Evolutionary conservation across 2,888 invertebrate genomes (phyloP).

Genomic region (Aleiodes leptofemur): DNA sequence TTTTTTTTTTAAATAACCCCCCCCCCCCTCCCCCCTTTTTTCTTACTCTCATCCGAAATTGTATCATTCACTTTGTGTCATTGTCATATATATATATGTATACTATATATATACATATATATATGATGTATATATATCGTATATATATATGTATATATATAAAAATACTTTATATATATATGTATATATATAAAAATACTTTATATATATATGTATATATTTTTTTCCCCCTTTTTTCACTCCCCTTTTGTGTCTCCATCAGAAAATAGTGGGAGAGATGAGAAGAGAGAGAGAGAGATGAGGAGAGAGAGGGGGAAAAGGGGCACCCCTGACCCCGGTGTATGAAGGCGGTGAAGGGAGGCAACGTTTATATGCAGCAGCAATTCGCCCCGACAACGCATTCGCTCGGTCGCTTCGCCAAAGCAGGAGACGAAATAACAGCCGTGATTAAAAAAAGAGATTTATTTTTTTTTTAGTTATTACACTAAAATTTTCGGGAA

Average conservation of each 20-base stretch:
- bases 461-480: slow-evolving; percentile 26
- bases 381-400: slow-evolving; percentile 74
- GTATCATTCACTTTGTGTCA: too few species aligned
- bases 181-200: too few species aligned
- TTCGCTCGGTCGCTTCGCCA: slow-evolving; percentile 75
- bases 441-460: slow-evolving; percentile 49
- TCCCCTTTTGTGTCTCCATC: not conserved
- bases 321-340: slow-evolving; percentile 74
- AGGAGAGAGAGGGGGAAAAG: slow-evolving; percentile 60
- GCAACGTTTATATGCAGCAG: slow-evolving; percentile 74
- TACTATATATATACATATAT: too few species aligned
- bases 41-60: too few species aligned
- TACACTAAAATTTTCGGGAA: not conserved
- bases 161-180: too few species aligned
- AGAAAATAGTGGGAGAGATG: slow-evolving; percentile 1
- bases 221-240: not conserved
- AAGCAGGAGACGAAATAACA: slow-evolving; percentile 64
- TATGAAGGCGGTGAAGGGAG: slow-evolving; percentile 73
- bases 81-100: too few species aligned
- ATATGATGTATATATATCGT: too few species aligned
- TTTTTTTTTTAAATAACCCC: too few species aligned
- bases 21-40: too few species aligned
- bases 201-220: too few species aligned
- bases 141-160: too few species aligned
- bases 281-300: too few species aligned